Percentiles rank a stretch among this genome's conserved stretches.
Conservation (phyloP, 2,797 vertebrate genomes). For the Spinus olivaceus region DNA sequence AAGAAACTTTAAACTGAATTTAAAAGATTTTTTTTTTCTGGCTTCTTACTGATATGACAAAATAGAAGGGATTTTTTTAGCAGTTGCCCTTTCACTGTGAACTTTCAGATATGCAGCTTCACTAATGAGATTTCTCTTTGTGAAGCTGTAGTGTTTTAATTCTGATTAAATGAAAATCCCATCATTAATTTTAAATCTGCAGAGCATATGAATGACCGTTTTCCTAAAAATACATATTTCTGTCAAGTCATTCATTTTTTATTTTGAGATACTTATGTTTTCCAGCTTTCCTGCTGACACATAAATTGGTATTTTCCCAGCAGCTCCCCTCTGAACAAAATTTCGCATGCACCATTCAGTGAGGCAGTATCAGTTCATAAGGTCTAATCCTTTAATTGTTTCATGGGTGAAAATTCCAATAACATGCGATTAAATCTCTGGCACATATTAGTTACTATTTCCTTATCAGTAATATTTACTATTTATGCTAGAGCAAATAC, state of each 20-base stretch:
- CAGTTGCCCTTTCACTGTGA: neutral
- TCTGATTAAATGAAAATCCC: neutral
- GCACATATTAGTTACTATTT: constrained; percentile 3
- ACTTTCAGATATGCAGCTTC: neutral
- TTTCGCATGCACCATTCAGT: neutral
- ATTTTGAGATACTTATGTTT: neutral
- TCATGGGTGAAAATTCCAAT: constrained; percentile 10
- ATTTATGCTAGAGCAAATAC: constrained; percentile 9
- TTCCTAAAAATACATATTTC: constrained; percentile 27
- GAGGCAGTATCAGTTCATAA: neutral
- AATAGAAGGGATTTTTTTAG: neutral
- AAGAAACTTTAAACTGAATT: neutral
- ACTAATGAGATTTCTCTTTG: neutral
- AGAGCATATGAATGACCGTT: neutral
- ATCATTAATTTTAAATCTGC: neutral
- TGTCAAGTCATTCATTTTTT: constrained; percentile 21
- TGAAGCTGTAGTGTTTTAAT: neutral
- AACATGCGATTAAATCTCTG: neutral
- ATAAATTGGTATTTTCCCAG: neutral
- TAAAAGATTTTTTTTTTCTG: neutral
- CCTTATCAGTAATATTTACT: constrained; percentile 32
- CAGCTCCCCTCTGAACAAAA: neutral
- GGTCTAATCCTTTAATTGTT: neutral
- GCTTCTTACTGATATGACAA: neutral
- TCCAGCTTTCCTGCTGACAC: neutral